Conservation (phyloP, 2,113 vertebrate genomes). For the Grallaria varia region DNA sequence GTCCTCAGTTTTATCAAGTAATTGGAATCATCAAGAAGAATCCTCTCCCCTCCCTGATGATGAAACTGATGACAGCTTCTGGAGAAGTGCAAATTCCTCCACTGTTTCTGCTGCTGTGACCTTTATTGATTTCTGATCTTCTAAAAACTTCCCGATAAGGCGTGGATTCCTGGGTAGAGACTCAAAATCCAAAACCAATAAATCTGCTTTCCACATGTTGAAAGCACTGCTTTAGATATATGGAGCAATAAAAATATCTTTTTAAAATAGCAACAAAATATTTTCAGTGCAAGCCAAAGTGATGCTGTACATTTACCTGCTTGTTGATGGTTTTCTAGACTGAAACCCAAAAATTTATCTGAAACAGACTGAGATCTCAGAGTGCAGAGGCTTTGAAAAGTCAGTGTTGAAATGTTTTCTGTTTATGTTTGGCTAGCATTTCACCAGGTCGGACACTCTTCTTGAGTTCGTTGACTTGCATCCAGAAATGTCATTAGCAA, state of each 20-base stretch:
- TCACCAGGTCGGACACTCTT: background rate
- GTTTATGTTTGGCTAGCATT: background rate
- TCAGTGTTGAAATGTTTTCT: background rate
- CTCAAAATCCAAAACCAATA: background rate
- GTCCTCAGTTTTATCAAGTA: background rate
- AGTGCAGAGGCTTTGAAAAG: background rate
- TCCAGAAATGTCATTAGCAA: slow-evolving; percentile 25
- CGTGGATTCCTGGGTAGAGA: background rate
- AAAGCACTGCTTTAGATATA: background rate
- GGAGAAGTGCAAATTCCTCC: background rate
- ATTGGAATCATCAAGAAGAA: background rate
- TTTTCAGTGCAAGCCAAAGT: background rate
- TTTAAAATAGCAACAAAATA: background rate
- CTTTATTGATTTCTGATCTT: background rate
- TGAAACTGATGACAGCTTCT: background rate
- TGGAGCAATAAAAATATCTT: background rate
- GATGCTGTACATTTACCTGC: background rate
- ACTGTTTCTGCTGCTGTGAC: background rate
- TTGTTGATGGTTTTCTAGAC: background rate
- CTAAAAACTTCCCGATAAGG: background rate
- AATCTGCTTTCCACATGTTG: background rate
- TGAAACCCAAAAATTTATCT: background rate
- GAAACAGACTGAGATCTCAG: background rate
- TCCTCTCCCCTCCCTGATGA: background rate
- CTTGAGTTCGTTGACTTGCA: background rate